Evolutionary conservation across 2,888 invertebrate genomes (phyloP), one percentile per base, ranked within the genome.

Genomic region (Hydrotaea cyrtoneurina): DNA sequence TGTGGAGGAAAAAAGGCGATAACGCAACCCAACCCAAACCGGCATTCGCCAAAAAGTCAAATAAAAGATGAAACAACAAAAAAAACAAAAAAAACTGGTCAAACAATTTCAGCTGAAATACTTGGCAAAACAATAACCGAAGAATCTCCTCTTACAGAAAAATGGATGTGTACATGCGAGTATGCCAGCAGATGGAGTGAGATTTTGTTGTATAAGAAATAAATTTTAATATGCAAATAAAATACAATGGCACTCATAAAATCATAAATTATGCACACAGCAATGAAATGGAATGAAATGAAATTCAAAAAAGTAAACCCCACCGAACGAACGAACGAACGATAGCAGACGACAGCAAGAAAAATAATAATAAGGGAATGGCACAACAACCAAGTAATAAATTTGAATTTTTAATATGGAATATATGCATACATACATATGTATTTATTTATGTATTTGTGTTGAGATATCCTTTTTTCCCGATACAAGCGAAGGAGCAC

Each of bases 151-250:
- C 43, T 17, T 46, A 69, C 23, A 31, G 59, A 39, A 39, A 39
- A 39, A 39, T 39, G 31, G 2, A 13, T 36, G 62, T 36, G n/a
- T 3, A 62, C 26, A 36, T 62, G 62, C 62, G 31, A 15, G 21
- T 50, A n/a, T 59, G 13, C 59, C 15, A 8, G 7, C 50, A 50
- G n/a, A 50, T 13, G 69, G 69, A 23, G 11, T 23, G 59, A 26
- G 69, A 69, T 69, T 69, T 46, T 69, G 31, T 69, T 69, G 69
- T 69, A 46, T 46, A 72, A 82, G 62, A 82, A 85, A 85, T 82
- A 85, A 74, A 85, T 85, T 85, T 85, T 82, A 80, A 85, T 79
- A 85, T 85, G 82, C 85, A 85, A 85, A 85, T 85, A 77, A 82
- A 82, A 85, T 80, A 85, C 85, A 85, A 85, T 85, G 74, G 77